Evolutionary conservation across 2,797 vertebrate species (phyloP).

Genomic region (Heliangelus exortis): DNA sequence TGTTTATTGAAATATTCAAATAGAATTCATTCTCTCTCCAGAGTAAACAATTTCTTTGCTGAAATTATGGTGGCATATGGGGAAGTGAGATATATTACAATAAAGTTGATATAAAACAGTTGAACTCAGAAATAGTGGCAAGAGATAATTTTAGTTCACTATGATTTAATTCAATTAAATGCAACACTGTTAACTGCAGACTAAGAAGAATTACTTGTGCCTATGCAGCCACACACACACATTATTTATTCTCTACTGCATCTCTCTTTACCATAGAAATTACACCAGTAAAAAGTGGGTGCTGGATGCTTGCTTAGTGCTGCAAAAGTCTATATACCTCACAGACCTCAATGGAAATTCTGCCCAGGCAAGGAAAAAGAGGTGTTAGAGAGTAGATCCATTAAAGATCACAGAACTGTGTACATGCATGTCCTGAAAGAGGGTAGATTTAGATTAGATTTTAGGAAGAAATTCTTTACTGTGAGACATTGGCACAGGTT

Average conservation of each 20-base stretch:
- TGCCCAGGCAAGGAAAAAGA: background rate
- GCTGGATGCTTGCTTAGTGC: background rate
- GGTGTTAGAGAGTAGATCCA: background rate
- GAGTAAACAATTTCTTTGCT: slow-evolving; percentile 53
- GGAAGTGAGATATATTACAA: slow-evolving; percentile 69
- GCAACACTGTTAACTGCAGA: slow-evolving; percentile 43
- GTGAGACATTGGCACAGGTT: too few relatives aligned
- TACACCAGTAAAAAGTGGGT: background rate
- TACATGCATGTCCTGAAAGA: too few relatives aligned
- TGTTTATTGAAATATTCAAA: slow-evolving; percentile 77
- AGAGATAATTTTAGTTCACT: slow-evolving; percentile 69
- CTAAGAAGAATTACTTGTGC: slow-evolving; percentile 45
- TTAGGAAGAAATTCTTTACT: too few relatives aligned
- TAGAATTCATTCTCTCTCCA: slow-evolving; percentile 56
- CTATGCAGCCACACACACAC: background rate
- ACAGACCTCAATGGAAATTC: background rate
- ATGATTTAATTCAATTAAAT: slow-evolving; percentile 75
- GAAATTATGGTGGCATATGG: slow-evolving; percentile 67
- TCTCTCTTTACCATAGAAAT: background rate
- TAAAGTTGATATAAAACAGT: slow-evolving; percentile 73
- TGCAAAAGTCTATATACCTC: background rate
- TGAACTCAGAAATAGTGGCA: slow-evolving; percentile 60
- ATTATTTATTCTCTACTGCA: slow-evolving; percentile 45
- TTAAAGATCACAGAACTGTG: background rate
- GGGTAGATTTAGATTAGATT: too few relatives aligned